Base-by-base conservation (phyloP, 2,113 vertebrate species). In the Ceuthmochares aereus region DNA sequence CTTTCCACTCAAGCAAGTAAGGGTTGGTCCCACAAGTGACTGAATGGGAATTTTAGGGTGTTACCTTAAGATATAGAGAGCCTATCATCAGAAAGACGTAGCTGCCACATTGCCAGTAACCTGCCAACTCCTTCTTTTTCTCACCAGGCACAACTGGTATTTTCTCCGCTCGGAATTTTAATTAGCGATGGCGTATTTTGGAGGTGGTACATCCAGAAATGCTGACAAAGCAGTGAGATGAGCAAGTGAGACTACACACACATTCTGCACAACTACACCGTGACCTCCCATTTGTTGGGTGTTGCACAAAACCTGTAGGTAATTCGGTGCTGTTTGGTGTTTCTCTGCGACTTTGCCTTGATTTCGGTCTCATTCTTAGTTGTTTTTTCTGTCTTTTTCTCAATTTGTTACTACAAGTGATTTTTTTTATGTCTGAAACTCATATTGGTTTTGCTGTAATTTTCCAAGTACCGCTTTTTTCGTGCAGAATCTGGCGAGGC, bases 401-500 rank as follows among this genome's bases (percentile, higher is more conserved):
- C n/a, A 21, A 19, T 22, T 52, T 25, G 5, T 56, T 81, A 20
- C 37, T 32, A n/a, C 75, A 86, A 77, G 70, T 0, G 0, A 8
- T 30, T 62, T 83, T 55, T 58, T 87, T 40, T 82, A 90, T 25
- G 80, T 94, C 62, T 92, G 83, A 95, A 91, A n/a, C n/a, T 8
- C 12, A 4, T 29, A 56, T 32, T 81, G 12, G 68, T 54, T 94
- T 40, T 58, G 70, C 29, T 30, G 18, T 73, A 60, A 47, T 87
- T 84, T 92, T 78, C 70, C 59, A 81, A 62, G 43, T 19, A 21
- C 27, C 54, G n/a, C 64, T 82, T 94, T 88, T 88, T 79, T 90
- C 67, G 34, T 62, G 80, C 66, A 87, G 85, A 96, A 94, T 93
- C 90, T 92, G 62, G 37, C 80, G 77, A 89, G 73, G 62, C 70